phyloP scores from a whole-genome alignment of 2,888 invertebrate species.

The Apocheima hispidaria region DNA sequence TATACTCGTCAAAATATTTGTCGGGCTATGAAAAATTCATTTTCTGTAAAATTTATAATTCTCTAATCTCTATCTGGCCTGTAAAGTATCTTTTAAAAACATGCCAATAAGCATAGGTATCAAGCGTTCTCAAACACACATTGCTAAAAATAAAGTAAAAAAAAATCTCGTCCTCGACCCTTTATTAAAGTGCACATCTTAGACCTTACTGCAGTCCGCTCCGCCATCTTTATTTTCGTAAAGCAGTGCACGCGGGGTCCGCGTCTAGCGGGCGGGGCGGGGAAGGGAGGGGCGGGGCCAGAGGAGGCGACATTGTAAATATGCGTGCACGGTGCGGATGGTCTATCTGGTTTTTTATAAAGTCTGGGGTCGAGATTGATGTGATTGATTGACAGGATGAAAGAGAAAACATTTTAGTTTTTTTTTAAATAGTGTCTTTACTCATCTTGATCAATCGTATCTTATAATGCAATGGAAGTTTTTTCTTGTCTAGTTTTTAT shows the following conservation, averaged over 20 bases:
- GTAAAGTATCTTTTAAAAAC: too few species aligned
- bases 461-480: too few species aligned
- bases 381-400: constrained; percentile 7
- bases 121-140: background rate
- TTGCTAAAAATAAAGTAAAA: background rate
- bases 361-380: background rate
- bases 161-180: constrained; percentile 7
- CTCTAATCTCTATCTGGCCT: too few species aligned
- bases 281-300: constrained; percentile 69
- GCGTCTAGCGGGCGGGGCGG: constrained; percentile 53
- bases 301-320: constrained; percentile 68
- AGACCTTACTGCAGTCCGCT: constrained; percentile 62
- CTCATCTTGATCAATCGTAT: background rate
- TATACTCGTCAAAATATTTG: too few species aligned
- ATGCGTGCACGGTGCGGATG: constrained; percentile 51
- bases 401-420: background rate
- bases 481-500: too few species aligned
- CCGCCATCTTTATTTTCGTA: constrained; percentile 83
- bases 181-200: constrained; percentile 25
- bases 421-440: background rate
- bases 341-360: constrained; percentile 19
- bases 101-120: too few species aligned
- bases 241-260: constrained; percentile 70
- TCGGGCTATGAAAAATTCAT: too few species aligned
- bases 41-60: too few species aligned